These are phyloP conservation scores for Ennomos quercinarius DNA, from an alignment of 2,888 invertebrate genomes.

Conservation along the genomic window DNA sequence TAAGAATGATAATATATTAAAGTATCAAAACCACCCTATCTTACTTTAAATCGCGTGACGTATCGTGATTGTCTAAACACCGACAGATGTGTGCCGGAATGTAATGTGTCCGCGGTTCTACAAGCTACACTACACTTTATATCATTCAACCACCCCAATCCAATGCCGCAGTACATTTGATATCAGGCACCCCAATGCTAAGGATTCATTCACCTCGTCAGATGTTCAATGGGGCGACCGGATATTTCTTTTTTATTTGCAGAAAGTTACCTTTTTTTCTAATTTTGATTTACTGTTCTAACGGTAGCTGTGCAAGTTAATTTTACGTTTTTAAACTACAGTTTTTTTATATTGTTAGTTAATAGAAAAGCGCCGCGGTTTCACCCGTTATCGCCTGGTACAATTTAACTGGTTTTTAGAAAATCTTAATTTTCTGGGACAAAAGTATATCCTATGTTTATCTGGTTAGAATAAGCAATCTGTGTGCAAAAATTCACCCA, in stretches of 20 bases:
- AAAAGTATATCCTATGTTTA: too few species aligned
- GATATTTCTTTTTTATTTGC: constrained; percentile 70
- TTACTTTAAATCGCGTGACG: constrained; percentile 75
- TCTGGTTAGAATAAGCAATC: too few species aligned
- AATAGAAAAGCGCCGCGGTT: too few species aligned
- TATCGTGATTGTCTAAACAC: constrained; percentile 85
- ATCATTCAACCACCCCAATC: constrained; percentile 54
- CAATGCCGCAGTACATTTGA: constrained; percentile 25
- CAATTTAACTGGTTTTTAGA: too few species aligned
- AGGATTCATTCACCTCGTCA: constrained; percentile 84
- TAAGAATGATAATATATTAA: constrained; percentile 11
- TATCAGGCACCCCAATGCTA: constrained; percentile 60
- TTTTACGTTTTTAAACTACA: too few species aligned
- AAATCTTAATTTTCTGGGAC: too few species aligned
- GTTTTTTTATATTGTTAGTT: too few species aligned
- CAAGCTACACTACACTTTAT: constrained; percentile 73
- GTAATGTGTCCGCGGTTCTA: constrained; percentile 80
- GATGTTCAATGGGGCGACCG: constrained; percentile 80
- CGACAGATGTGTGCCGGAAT: constrained; percentile 85
- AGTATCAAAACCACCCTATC: constrained; percentile 60
- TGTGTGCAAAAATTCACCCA: too few species aligned
- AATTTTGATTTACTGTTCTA: constrained; percentile 65
- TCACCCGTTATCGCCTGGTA: too few species aligned
- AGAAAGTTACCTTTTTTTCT: constrained; percentile 60
- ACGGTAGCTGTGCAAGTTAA: constrained; percentile 40